A percentile compares a stretch with the other conserved stretches of the same genome.
phyloP scores from a whole-genome alignment of 1,140 invertebrate genomes.

The Chionoecetes opilio region DNA sequence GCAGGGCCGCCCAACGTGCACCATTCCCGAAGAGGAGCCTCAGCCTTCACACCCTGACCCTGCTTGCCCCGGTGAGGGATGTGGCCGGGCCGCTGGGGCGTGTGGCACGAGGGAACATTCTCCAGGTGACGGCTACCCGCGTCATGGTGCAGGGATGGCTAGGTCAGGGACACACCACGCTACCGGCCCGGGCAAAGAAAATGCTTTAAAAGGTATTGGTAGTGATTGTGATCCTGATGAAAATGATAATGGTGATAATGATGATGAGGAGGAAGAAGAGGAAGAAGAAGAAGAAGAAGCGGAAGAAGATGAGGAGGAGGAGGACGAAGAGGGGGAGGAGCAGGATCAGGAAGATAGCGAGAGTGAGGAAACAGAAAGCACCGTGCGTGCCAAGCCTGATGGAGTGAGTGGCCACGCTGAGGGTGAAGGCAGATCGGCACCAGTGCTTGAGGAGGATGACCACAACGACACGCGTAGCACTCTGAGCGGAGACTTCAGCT shows the following conservation, averaged over 20 bases:
- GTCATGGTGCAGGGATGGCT: not conserved
- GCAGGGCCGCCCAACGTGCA: not conserved
- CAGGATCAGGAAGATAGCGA: constrained; percentile 70
- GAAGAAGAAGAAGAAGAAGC: not conserved
- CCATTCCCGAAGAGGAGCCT: constrained; percentile 54
- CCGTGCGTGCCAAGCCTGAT: constrained; percentile 62
- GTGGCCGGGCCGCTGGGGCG: too few species aligned
- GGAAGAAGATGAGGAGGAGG: not conserved
- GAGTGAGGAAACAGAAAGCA: constrained; percentile 77
- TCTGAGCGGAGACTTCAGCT: constrained; percentile 71
- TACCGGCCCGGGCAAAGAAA: not conserved
- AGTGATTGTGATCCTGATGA: not conserved
- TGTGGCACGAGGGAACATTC: too few species aligned
- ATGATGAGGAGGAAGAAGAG: not conserved
- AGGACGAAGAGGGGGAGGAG: not conserved
- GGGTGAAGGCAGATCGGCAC: not conserved
- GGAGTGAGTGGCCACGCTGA: not conserved
- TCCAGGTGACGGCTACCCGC: not conserved
- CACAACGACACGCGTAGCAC: constrained; percentile 75
- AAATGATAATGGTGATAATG: not conserved
- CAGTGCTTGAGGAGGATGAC: constrained; percentile 40
- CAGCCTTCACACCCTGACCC: too few species aligned
- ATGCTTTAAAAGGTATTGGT: too few species aligned
- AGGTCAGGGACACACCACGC: too few species aligned
- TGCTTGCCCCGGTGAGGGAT: too few species aligned